Base-by-base conservation (phyloP, 2,797 vertebrate genomes). In the Sciaenops ocellatus region DNA sequence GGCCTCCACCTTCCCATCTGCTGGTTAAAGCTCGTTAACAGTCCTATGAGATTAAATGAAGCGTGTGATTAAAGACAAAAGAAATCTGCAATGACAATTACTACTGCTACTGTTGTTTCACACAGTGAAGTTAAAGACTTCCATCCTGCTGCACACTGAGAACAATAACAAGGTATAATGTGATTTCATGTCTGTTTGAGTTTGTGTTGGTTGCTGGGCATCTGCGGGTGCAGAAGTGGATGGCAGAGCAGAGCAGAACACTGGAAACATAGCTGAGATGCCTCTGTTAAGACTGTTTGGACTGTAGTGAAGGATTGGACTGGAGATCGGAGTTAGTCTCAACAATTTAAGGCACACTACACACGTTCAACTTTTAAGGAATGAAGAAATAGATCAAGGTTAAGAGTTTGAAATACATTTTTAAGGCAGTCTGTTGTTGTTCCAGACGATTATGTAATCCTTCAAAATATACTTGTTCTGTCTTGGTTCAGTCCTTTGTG, bases 201-300 rank as follows among this genome's bases (percentile, higher is more conserved):
- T 51, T 68, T 75, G 67, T 80, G 50, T 75, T 55, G 41, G 78
- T 82, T 83, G 69, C 76, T 9, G 46, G 66, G 78, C 55, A 63
- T 69, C 62, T 62, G 47, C 38, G 20, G 73, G 41, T 69, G 68
- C 22, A 5, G 65, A 41, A 38, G 42, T 22, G 55, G 70, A 63
- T 54, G 59, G 73, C 38, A 57, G 41, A 80, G 28, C 38, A 8
- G 62, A 61, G 59, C 38, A 61, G 56, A 74, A 8, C 62, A 52
- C 59, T 78, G 72, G 81, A 85, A 80, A 76, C 70, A 75, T 82
- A 65, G 69, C 61, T 74, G 63, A 81, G 62, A 69, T 81, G 68
- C 73, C 61, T 84, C 62, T 20, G 62, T 30, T 42, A 42, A 61
- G 73, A 62, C 68, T 81, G 87, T 83, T 90, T 84, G 62, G 83